A percentile compares a stretch with the other conserved stretches of the same genome.
These are phyloP conservation scores for Drosophila teissieri DNA, from an alignment of 1,140 invertebrate species.

Conservation along the genomic window DNA sequence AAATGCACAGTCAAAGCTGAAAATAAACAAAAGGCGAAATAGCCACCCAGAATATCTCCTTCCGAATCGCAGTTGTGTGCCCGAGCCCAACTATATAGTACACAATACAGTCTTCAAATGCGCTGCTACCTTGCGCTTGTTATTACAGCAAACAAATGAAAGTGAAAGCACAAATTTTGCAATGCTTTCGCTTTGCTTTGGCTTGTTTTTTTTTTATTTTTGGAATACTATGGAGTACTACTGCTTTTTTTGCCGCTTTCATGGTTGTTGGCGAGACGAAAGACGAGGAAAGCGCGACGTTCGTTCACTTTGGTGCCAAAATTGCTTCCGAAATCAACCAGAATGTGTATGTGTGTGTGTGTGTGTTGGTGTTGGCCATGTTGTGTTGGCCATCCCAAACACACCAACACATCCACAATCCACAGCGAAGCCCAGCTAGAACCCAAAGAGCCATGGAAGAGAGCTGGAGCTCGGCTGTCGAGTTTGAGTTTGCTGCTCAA, in stretches of 20 bases:
- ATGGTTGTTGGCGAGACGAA: constrained; percentile 21
- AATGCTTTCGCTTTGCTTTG: constrained; percentile 57
- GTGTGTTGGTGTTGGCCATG: constrained; percentile 54
- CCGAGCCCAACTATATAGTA: constrained; percentile 45
- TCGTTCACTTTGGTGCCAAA: constrained; percentile 64
- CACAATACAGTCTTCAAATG: constrained; percentile 73
- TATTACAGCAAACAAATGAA: constrained; percentile 83
- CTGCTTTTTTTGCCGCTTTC: constrained; percentile 20
- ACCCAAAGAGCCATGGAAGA: constrained; percentile 71
- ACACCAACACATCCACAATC: constrained; percentile 12
- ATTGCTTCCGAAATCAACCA: constrained; percentile 81
- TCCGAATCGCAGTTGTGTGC: constrained; percentile 61
- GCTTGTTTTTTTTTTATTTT: neutral
- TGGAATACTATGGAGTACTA: constrained; percentile 4
- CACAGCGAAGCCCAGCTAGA: constrained; percentile 53
- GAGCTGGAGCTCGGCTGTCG: constrained; percentile 76
- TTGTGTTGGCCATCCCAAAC: constrained; percentile 51
- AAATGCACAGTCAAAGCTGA: constrained; percentile 65
- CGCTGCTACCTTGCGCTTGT: constrained; percentile 72
- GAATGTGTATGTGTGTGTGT: constrained; percentile 25
- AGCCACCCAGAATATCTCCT: constrained; percentile 36
- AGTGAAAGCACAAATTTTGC: constrained; percentile 82
- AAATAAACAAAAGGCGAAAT: constrained; percentile 37
- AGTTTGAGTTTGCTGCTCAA: constrained; percentile 84
- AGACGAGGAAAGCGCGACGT: constrained; percentile 57